A percentile compares a stretch with the other conserved stretches of the same genome.
Conservation (phyloP, 2,888 invertebrate genomes). For the Hirudinaria manillensis region DNA sequence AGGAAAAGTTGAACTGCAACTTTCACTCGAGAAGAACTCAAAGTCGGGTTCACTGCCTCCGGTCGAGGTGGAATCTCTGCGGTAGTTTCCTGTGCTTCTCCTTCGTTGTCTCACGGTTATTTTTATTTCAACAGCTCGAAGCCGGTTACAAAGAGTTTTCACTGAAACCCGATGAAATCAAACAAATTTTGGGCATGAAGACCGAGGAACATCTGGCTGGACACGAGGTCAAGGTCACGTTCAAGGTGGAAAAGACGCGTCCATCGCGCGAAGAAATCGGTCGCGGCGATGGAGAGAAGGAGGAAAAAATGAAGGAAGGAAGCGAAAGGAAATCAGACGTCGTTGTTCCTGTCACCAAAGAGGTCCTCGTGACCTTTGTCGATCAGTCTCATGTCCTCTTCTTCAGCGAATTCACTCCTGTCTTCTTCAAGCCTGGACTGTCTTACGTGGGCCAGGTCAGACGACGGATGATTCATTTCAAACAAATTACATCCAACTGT, state of each 20-base stretch:
- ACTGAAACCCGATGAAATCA: conserved; percentile 1
- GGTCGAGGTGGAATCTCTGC: too few relatives aligned
- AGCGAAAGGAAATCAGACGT: background rate
- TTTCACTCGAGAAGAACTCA: background rate
- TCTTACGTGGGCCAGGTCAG: background rate
- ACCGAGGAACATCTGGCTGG: background rate
- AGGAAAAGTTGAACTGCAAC: background rate
- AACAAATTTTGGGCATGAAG: background rate
- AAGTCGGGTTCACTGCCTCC: too few relatives aligned
- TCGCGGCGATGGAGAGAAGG: too few relatives aligned
- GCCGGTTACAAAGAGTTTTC: background rate
- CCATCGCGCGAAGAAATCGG: background rate
- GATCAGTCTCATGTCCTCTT: conserved; percentile 1
- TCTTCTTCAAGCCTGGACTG: background rate
- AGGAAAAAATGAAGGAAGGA: background rate
- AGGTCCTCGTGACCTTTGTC: conserved; percentile 14
- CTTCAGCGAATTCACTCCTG: conserved; percentile 5
- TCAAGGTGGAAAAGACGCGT: background rate
- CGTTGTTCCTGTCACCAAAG: background rate
- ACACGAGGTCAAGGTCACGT: background rate
- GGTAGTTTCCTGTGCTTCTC: too few relatives aligned
- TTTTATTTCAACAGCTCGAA: too few relatives aligned
- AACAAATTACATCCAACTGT: too few relatives aligned
- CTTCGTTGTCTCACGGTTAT: too few relatives aligned
- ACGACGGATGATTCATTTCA: too few relatives aligned